Conservation (phyloP, 2,888 invertebrate genomes). For the Protodeltote pygarga region DNA sequence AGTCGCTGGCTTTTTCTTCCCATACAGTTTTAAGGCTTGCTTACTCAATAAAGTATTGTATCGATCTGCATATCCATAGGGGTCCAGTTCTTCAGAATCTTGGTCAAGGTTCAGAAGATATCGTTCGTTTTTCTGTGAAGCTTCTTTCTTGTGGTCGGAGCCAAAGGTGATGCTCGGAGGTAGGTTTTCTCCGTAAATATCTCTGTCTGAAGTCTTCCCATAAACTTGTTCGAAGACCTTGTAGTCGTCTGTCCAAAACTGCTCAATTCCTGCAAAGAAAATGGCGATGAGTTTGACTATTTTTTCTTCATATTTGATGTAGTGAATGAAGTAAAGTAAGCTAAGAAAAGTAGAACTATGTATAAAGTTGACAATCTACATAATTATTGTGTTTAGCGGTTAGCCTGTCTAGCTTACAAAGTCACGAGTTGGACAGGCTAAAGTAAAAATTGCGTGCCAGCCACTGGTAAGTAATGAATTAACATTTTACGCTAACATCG, state of each 20-base stretch:
- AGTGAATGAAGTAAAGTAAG: too few relatives aligned
- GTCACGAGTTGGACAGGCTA: too few relatives aligned
- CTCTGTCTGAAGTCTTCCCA: slow-evolving; percentile 78
- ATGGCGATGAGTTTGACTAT: too few relatives aligned
- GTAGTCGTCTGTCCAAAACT: slow-evolving; percentile 80
- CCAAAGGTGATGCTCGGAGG: slow-evolving; percentile 57
- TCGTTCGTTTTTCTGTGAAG: slow-evolving; percentile 68
- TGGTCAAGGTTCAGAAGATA: slow-evolving; percentile 50
- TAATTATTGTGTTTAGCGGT: too few relatives aligned
- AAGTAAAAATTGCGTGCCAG: too few relatives aligned
- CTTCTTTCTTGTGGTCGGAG: slow-evolving; percentile 51
- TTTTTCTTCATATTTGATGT: too few relatives aligned
- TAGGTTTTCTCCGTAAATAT: slow-evolving; percentile 69
- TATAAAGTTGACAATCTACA: too few relatives aligned
- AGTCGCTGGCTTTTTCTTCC: slow-evolving; percentile 55
- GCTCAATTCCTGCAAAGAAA: slow-evolving; percentile 66
- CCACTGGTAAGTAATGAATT: too few relatives aligned
- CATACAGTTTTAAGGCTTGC: slow-evolving; percentile 34
- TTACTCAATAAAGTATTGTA: slow-evolving; percentile 57
- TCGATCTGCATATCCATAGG: slow-evolving; percentile 56
- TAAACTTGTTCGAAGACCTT: slow-evolving; percentile 78
- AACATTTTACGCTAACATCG: too few relatives aligned
- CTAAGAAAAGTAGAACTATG: too few relatives aligned
- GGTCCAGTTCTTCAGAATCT: slow-evolving; percentile 50
- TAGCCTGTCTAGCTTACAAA: too few relatives aligned